A percentile compares a stretch with the other conserved stretches of the same genome.
phyloP scores from a whole-genome alignment of 2,113 vertebrate species.

The Ptilonorhynchus violaceus region DNA sequence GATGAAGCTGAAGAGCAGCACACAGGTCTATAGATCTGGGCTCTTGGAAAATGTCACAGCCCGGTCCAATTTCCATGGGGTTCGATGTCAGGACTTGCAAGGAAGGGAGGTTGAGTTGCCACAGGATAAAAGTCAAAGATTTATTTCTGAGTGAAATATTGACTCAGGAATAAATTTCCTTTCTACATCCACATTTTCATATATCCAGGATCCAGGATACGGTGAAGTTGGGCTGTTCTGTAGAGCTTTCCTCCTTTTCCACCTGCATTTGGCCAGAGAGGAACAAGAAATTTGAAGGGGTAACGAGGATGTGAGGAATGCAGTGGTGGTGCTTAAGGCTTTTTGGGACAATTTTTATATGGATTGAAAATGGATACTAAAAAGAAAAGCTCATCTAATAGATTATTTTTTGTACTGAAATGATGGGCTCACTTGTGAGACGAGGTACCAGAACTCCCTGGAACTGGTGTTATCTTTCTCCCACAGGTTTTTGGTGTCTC shows the following conservation, averaged over 20 bases:
- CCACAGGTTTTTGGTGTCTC: neutral
- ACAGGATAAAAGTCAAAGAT: neutral
- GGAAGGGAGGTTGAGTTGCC: neutral
- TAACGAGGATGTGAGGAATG: neutral
- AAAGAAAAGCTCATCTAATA: neutral
- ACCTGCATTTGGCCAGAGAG: neutral
- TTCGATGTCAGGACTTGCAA: neutral
- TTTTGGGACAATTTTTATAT: neutral
- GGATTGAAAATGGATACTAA: neutral
- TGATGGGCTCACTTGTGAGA: neutral
- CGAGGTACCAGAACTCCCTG: neutral
- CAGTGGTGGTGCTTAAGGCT: neutral
- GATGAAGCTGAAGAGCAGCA: neutral
- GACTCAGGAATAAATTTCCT: neutral
- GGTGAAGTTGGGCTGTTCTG: neutral
- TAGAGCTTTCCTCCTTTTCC: neutral
- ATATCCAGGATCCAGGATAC: neutral
- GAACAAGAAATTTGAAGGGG: neutral
- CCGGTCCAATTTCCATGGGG: neutral
- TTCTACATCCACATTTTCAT: neutral
- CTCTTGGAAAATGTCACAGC: neutral
- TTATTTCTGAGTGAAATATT: neutral
- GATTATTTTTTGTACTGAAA: neutral
- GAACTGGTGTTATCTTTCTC: neutral
- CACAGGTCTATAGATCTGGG: neutral